These are phyloP conservation scores for Monodelphis domestica DNA, from an alignment of 2,797 vertebrate genomes.

Conservation along the genomic window DNA sequence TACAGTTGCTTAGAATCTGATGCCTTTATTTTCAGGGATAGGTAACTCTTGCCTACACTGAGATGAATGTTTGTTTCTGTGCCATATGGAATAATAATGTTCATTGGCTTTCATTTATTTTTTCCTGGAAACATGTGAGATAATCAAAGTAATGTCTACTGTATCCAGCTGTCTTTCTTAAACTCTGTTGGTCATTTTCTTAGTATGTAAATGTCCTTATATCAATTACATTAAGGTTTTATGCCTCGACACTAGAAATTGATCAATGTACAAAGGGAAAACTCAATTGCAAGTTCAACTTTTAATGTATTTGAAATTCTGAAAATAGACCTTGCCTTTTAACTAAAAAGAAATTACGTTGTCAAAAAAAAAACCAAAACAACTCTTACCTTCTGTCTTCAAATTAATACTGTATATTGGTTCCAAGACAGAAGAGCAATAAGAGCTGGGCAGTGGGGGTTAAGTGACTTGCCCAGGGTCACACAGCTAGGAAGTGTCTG, in stretches of 20 bases:
- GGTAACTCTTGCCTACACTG: conserved; percentile 84
- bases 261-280: conserved; percentile 68
- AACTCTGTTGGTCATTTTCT: conserved; percentile 74
- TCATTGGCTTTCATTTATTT: conserved; percentile 79
- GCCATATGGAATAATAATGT: conserved; percentile 84
- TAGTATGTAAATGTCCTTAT: conserved; percentile 63
- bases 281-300: conserved; percentile 58
- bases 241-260: conserved; percentile 72
- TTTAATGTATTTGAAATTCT: conserved; percentile 62
- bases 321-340: conserved; percentile 73
- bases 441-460: no score
- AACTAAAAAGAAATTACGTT: conserved; percentile 36
- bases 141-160: conserved; percentile 80
- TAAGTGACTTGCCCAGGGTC: no score
- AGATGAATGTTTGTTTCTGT: conserved; percentile 86
- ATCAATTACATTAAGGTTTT: conserved; percentile 61
- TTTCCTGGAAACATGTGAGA: conserved; percentile 78
- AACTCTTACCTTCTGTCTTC: no score
- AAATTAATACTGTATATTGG: no score
- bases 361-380: no score
- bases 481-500: no score
- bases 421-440: no score
- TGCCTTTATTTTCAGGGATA: conserved; percentile 88
- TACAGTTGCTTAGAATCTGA: conserved; percentile 85
- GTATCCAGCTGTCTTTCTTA: conserved; percentile 77